Percentiles rank a stretch among this genome's conserved stretches.
phyloP scores from a whole-genome alignment of 2,888 invertebrate species.

The Syrphus vitripennis region DNA sequence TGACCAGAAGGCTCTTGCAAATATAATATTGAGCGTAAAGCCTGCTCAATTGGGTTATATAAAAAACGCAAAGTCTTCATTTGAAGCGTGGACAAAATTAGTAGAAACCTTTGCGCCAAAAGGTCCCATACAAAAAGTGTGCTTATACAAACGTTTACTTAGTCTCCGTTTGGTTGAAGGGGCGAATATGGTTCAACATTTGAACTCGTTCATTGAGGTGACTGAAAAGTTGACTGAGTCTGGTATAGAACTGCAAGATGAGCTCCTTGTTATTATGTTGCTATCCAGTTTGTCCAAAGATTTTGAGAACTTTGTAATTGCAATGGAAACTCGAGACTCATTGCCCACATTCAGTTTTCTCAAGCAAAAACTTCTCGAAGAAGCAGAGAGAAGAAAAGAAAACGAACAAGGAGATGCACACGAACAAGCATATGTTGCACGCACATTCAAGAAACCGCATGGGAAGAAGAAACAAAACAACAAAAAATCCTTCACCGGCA shows the following conservation, averaged over 20 bases:
- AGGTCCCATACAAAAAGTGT: conserved; percentile 52
- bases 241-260: conserved; percentile 29
- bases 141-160: conserved; percentile 45
- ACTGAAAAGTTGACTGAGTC: conserved; percentile 36
- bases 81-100: conserved; percentile 52
- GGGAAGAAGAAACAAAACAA: not conserved
- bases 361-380: conserved; percentile 49
- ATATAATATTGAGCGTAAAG: too few relatives aligned
- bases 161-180: conserved; percentile 24
- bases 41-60: too few relatives aligned
- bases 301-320: conserved; percentile 44
- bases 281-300: conserved; percentile 42
- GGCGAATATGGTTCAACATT: conserved; percentile 13
- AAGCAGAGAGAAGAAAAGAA: conserved; percentile 37
- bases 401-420: not conserved
- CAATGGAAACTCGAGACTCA: conserved; percentile 50
- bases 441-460: not conserved
- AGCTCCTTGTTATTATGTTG: conserved; percentile 21
- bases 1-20: too few relatives aligned
- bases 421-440: conserved; percentile 4
- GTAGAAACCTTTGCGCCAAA: conserved; percentile 24
- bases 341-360: conserved; percentile 27
- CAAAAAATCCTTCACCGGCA: conserved; percentile 12
- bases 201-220: conserved; percentile 31
- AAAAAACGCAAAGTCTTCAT: conserved; percentile 44